Percentiles rank a stretch among this genome's conserved stretches.
Conservation (phyloP, 2,888 invertebrate genomes). For the Metalampra italica region DNA sequence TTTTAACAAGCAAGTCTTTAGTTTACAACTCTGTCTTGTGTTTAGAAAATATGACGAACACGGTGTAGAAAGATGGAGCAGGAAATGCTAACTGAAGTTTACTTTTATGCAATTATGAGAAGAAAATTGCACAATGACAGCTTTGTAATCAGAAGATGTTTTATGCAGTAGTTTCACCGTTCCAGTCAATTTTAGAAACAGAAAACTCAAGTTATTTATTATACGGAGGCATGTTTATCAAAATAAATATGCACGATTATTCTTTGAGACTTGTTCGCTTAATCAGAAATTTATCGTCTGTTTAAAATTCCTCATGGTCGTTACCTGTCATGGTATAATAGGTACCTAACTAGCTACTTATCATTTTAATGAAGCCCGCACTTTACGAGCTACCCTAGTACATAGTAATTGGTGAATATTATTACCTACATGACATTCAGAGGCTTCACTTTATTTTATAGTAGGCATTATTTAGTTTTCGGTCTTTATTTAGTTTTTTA, state of each 20-base stretch:
- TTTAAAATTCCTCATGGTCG: constrained; percentile 18
- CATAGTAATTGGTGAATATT: constrained; percentile 7
- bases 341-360: constrained; percentile 12
- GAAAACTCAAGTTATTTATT: no score
- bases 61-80: neutral
- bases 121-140: no score
- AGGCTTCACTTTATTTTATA: neutral
- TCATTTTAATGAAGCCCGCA: constrained; percentile 19
- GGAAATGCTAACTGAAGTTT: neutral
- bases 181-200: no score
- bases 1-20: constrained; percentile 8
- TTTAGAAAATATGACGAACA: no score
- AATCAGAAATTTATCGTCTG: constrained; percentile 16
- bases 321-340: constrained; percentile 14
- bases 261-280: constrained; percentile 10
- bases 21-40: constrained; percentile 2
- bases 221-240: no score
- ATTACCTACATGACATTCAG: constrained; percentile 5
- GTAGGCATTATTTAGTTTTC: no score
- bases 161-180: no score
- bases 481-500: no score
- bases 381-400: constrained; percentile 17
- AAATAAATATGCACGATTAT: neutral
- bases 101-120: no score
- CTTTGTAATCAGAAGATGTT: no score